Percentiles rank a stretch among this genome's conserved stretches.
Conservation (phyloP, 2,797 vertebrate genomes). For the Oryzias sinensis region DNA sequence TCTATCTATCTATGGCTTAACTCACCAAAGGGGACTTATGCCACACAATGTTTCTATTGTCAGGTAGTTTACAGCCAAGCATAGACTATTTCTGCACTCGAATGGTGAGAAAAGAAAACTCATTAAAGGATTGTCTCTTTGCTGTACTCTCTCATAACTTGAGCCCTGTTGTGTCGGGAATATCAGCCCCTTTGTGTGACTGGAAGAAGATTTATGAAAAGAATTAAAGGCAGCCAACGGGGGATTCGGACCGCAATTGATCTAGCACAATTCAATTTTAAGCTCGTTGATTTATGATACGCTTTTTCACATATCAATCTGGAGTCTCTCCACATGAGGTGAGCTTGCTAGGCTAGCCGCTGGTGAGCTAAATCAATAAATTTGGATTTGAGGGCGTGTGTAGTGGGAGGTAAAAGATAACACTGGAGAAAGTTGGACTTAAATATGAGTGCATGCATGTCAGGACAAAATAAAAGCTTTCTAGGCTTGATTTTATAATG, state of each 20-base stretch:
- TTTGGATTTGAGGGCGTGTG: neutral
- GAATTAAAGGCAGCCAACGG: constrained; percentile 67
- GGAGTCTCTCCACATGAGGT: constrained; percentile 53
- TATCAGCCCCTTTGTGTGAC: constrained; percentile 48
- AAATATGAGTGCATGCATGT: constrained; percentile 3
- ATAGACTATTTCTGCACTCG: constrained; percentile 24
- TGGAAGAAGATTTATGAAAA: constrained; percentile 66
- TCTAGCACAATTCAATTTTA: constrained; percentile 76
- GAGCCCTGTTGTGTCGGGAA: constrained; percentile 47
- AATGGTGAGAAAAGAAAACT: constrained; percentile 25
- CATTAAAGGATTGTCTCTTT: constrained; percentile 44
- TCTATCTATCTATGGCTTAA: constrained; percentile 18
- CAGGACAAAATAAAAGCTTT: constrained; percentile 31
- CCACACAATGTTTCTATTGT: constrained; percentile 5
- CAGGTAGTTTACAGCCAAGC: constrained; percentile 19
- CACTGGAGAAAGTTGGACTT: constrained; percentile 7
- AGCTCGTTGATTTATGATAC: constrained; percentile 75
- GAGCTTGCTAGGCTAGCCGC: constrained; percentile 49
- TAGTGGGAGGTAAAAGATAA: constrained; percentile 7
- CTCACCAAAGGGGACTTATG: constrained; percentile 12
- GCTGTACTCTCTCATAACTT: constrained; percentile 57
- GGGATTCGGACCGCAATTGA: constrained; percentile 70
- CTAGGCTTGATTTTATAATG: constrained; percentile 47
- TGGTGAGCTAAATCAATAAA: constrained; percentile 60
- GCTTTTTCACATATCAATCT: constrained; percentile 70